Percentiles rank a stretch among this genome's conserved stretches.
Evolutionary conservation across 2,113 vertebrate species (phyloP).

Genomic region (Symphodus melops): DNA sequence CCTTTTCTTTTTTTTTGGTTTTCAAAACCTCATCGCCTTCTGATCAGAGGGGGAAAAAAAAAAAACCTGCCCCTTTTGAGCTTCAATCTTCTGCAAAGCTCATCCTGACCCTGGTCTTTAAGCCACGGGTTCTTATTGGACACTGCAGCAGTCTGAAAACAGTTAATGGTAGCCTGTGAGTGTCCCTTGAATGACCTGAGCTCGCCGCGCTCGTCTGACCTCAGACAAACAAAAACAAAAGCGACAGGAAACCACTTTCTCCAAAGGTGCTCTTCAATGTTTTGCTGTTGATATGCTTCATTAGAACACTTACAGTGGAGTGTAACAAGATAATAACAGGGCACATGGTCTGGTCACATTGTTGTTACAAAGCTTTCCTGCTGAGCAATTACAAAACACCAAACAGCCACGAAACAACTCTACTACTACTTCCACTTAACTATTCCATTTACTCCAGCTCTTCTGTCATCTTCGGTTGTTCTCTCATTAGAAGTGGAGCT

Average conservation of each 20-base stretch:
- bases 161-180: not conserved
- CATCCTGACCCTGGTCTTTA: conserved; percentile 27
- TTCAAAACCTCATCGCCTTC: conserved; percentile 61
- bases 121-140: conserved; percentile 42
- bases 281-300: conserved; percentile 48
- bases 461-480: not conserved
- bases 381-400: conserved; percentile 46
- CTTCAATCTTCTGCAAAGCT: conserved; percentile 54
- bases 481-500: not conserved
- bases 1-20: conserved; percentile 66
- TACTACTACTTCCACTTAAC: not conserved
- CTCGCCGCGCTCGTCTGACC: conserved; percentile 10
- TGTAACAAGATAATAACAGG: conserved; percentile 61
- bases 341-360: conserved; percentile 22
- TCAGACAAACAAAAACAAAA: not conserved
- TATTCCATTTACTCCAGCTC: not conserved
- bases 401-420: conserved; percentile 15
- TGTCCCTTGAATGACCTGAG: conserved; percentile 38
- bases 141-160: not conserved
- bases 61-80: not conserved
- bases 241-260: conserved; percentile 9
- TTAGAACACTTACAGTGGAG: conserved; percentile 40
- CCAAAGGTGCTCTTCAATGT: conserved; percentile 12
- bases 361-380: conserved; percentile 49
- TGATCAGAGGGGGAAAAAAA: conserved; percentile 17